phyloP scores from a whole-genome alignment of 1,140 invertebrate genomes.

The Phymorhynchus buccinoides region DNA sequence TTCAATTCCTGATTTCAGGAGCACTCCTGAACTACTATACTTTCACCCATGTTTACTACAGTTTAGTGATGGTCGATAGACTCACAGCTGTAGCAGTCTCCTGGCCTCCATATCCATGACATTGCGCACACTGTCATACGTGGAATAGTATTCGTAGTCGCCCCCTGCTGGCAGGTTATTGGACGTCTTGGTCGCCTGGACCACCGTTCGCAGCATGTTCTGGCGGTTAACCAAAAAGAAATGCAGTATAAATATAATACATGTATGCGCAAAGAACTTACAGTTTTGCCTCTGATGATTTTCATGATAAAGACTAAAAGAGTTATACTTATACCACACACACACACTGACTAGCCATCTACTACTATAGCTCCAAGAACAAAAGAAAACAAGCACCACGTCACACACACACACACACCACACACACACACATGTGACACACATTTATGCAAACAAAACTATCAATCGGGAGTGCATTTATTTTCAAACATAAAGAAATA shows the following conservation, averaged over 20 bases:
- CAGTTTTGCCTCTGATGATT: too few relatives aligned
- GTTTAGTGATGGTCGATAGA: too few relatives aligned
- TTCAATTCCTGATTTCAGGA: too few relatives aligned
- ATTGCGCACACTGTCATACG: constrained; percentile 81
- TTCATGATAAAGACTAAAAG: neutral
- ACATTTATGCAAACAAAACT: neutral
- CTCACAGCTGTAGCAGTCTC: constrained; percentile 76
- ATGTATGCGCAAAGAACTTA: neutral
- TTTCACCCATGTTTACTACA: neutral
- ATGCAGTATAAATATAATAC: neutral
- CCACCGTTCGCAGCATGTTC: constrained; percentile 72
- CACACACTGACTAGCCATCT: neutral
- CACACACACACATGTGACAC: neutral
- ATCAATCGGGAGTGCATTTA: too few relatives aligned
- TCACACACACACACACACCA: neutral
- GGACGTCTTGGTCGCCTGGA: constrained; percentile 79
- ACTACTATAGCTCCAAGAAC: neutral
- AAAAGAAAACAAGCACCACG: neutral
- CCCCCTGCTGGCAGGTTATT: constrained; percentile 80
- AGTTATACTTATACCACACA: neutral
- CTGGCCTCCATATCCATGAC: constrained; percentile 78
- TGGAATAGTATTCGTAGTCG: constrained; percentile 81
- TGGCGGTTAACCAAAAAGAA: constrained; percentile 54
- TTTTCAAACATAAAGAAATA: too few relatives aligned
- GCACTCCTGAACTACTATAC: neutral